Percentiles rank a stretch among this genome's conserved stretches.
Conservation (phyloP, 2,113 vertebrate genomes). For the Podiceps cristatus region DNA sequence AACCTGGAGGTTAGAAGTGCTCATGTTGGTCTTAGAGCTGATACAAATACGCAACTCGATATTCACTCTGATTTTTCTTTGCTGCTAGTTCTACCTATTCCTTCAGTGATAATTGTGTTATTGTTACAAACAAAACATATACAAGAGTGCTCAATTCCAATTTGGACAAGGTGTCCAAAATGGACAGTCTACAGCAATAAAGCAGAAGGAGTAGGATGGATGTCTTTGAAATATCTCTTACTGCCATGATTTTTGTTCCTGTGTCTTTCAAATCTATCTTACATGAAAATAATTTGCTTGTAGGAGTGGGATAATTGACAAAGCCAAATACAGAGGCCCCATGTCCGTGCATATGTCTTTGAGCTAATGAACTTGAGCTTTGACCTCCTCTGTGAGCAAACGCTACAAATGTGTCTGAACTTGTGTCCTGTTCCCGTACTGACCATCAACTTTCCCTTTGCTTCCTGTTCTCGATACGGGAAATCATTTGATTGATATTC, state of each 20-base stretch:
- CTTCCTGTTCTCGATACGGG: background rate
- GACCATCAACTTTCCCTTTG: background rate
- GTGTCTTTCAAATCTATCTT: background rate
- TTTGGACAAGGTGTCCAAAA: background rate
- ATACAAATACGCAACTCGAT: background rate
- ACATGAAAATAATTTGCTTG: fast-evolving
- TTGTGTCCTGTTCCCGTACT: background rate
- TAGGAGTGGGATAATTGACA: background rate
- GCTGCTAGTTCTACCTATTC: background rate
- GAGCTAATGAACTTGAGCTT: background rate
- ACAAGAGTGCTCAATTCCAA: background rate
- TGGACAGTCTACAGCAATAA: background rate
- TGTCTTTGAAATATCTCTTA: background rate
- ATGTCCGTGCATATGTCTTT: background rate
- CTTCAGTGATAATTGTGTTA: background rate
- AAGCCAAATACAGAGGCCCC: background rate
- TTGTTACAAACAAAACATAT: background rate
- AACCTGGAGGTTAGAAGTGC: background rate
- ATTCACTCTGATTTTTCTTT: background rate
- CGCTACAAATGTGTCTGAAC: background rate
- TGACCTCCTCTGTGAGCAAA: background rate
- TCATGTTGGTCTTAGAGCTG: background rate
- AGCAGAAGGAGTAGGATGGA: background rate
- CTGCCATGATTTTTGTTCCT: background rate
- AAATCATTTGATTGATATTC: background rate